Base-by-base conservation (phyloP, 92 coral and sea anemone species). In the Parazoanthus darwini region DNA sequence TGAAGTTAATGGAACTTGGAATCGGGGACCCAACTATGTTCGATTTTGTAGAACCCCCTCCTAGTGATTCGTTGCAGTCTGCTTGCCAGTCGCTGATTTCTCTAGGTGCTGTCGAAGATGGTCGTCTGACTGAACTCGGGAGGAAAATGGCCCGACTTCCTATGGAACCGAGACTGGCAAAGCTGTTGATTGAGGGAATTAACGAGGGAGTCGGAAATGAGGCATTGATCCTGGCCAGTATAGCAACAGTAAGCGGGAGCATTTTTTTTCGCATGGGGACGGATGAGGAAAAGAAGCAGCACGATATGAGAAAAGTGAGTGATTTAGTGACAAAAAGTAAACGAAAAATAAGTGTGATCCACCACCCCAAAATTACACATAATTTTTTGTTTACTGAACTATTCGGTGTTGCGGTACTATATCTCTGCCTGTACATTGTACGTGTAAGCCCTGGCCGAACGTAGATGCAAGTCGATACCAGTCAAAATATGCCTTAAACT, bases 201-300 rank as follows among this genome's bases (percentile, higher is more conserved):
- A 86, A 90, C 14, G 87, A 93, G 80, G 94, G 93, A 6, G 92
- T 93, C 80, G 97, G 99, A 36, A 85, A 92, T 6, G 97, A 97
- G 37, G 92, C 96, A 20, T 77, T 95, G 58, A 88, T 93, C 37
- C 87, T 94, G 74, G 94, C 91, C 43, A 92, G 98, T 22, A 89
- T 95, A 23, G 94, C 98, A 58, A 92, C 99, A 39, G 92, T 92
- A 15, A 94, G 88, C 46, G 96, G 95, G 3, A 96, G 93, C 86
- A 91, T 96, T 20, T 96, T 96, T 86, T 96, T 93, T 85, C 95
- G 99, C 76, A 94, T 96, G 94, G 98, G 97, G 20, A 95, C 93
- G 71, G 94, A 90, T 35, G 97, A 95, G 39, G 98, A 95, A 76
- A 96, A 94, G 92, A 93, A 93, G 68, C 90, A 85, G 37, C 95